phyloP scores from a whole-genome alignment of 2,888 invertebrate genomes.

The Lacanobia wlatinum region DNA sequence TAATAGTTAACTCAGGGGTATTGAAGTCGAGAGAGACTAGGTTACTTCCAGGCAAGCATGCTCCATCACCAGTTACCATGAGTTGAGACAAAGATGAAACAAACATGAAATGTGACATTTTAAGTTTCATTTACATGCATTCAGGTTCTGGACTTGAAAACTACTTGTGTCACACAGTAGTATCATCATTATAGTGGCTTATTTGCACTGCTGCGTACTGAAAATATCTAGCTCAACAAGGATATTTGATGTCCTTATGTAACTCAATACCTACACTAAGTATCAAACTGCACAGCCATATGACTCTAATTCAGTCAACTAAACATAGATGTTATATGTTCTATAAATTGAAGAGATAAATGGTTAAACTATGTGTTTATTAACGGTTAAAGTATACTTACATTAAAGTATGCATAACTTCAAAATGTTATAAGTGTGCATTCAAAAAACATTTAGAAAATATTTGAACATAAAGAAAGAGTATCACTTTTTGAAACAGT shows the following conservation, averaged over 20 bases:
- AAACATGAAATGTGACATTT: too few relatives aligned
- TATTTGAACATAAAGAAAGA: too few relatives aligned
- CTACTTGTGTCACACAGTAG: neutral
- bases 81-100: too few relatives aligned
- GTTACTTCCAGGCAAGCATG: too few relatives aligned
- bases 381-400: neutral
- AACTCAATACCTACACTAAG: constrained; percentile 24
- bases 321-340: too few relatives aligned
- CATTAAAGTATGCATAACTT: neutral
- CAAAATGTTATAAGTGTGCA: neutral
- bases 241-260: constrained; percentile 34
- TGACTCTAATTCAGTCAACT: constrained; percentile 3
- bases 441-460: neutral
- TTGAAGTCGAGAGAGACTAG: neutral
- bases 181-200: neutral
- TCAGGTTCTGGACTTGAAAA: too few relatives aligned
- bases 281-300: neutral
- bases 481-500: too few relatives aligned
- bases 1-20: too few relatives aligned
- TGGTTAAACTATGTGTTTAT: neutral
- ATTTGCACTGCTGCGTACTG: neutral
- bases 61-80: too few relatives aligned
- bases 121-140: too few relatives aligned
- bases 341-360: too few relatives aligned
- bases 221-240: constrained; percentile 12